Base-by-base conservation (phyloP, 30 jellyfish, hydroid and myxozoan genomes). In the Nemopilema nomurai region DNA sequence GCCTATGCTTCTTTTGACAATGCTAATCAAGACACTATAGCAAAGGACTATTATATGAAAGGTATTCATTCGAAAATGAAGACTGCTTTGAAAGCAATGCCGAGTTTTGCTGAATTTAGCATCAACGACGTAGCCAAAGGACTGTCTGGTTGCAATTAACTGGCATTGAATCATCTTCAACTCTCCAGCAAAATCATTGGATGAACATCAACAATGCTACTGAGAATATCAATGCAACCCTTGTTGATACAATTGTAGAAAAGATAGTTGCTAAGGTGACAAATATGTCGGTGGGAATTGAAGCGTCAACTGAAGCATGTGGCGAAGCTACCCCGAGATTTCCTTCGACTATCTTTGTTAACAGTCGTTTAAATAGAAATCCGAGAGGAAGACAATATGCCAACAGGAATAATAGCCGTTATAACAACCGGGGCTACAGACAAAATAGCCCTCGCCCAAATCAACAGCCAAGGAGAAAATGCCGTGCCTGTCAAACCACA, bases 61-160 rank as follows among this genome's bases (percentile, higher is more conserved):
- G 92, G 92, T 29, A 28, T 83, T 28, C 73, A 71, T 51, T 80
- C 86, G 27, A 83, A 71, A 28, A 70, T 83, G 86, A 69, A 83
- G 67, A 49, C 49, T 19, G 62, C 90, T 20, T 69, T 81, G 83
- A 81, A 81, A 67, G 67, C 90, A 4, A 22, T 62, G 83, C 80
- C 80, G 30, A 32, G 1, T 1, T 83, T 71, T n/a, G 49, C 51
- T 0, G 16, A 52, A 52, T 66, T 80, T 51, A 29, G 71, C 27
- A 70, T 70, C 32, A 28, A 66, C n/a, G 18, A 71, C n/a, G 18
- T 76, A 18, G 20, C 85, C 52, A 69, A 62, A 62, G 87, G 51
- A 83, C 76, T 24, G 24, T 41, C 49, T 9, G 91, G 8, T 57
- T 82, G 84, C 77, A 82, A 82, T n/a, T 82, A 8, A 80, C 86